Evolutionary conservation across 2,113 vertebrate species (phyloP), one percentile per base, ranked within the genome.

Genomic region (Erpornis zantholeuca): DNA sequence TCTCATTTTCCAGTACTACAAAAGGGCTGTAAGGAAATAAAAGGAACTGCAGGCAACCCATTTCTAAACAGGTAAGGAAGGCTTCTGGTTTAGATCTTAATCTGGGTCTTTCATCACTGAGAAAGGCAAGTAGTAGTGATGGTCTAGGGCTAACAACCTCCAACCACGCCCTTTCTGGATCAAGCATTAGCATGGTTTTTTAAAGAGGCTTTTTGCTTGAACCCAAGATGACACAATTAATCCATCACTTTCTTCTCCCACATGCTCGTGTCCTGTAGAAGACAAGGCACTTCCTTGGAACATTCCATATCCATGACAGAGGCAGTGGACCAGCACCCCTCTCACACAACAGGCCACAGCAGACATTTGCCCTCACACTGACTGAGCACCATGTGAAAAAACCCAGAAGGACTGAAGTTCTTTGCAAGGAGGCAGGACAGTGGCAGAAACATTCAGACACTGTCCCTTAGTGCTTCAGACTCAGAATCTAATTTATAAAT

Each of bases 171-270:
- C 3, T 14, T 64, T 63, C 3, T 13, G 47, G 21, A 87, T 56
- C 35, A 73, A 92, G 38, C 23, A 29, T 71, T 13, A 66, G 24
- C 27, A n/a, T 5, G 12, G 33, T 22, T 22, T 50, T 63, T 4
- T 4, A 88, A 88, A 61, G 7, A 77, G 10, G 6, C 5, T 60
- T 49, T 85, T 49, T 70, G 27, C 53, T 71, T 60, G 42, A 86
- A 78, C 35, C 23, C 16, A 82, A 59, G 38, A 73, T 0, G 10
- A 66, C 24, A 63, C 23, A n/a, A 38, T 44, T 24, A 12, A 61
- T 27, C 38, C 3, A 3, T 24, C 0, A 1, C 22, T 25, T 6
- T 19, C n/a, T 54, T 68, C 57, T 84, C 25, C 25, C 1, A 0
- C 8, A 10, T 1, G 12, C 56, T 78, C 5, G 2, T 10, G 29